Base-by-base conservation (phyloP, 2,797 vertebrate species). In the Fratercula arctica region DNA sequence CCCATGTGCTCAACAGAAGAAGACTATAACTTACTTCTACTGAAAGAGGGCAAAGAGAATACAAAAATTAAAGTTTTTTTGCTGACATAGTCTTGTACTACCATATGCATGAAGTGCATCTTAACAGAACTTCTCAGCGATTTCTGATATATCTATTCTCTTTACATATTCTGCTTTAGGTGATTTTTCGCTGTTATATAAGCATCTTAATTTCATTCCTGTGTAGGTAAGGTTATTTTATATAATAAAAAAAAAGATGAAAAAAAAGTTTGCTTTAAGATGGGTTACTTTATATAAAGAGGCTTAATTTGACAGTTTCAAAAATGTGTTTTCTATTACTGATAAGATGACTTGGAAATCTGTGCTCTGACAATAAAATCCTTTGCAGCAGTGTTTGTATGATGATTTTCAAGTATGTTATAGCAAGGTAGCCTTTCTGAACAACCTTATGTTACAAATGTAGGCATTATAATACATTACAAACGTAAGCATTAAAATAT, bases 1-100 rank as follows among this genome's bases (percentile, higher is more conserved):
- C 61, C 81, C 69, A 61, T 94, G 50, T 96, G 87, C 45, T 94
- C 63, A 66, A 56, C 82, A 96, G 86, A 95, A 63, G 29, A 69
- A 4, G 31, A 16, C 56, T 84, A 1, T 92, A 94, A 90, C 75
- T 68, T 39, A 53, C 45, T 94, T 95, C 63, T 83, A 50, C 63
- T 95, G 69, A 84, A 93, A 73, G 79, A 61, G 37, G 35, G 67
- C 67, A 84, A 75, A 96, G 63, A 74, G 33, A 91, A 67, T 82
- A 82, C n/a, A 64, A 35, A 53, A 61, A 67, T 87, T 5, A 46
- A 90, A 84, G 33, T 83, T 92, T 45, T 64, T 13, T 73, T 76
- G 25, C 43, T 73, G 41, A 70, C 8, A 9, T 50, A 26, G 6
- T 89, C 31, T 57, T 90, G 18, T 53, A 41, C 19, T 11, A 24